Percentiles rank a stretch among this genome's conserved stretches.
Conservation (phyloP, 2,113 vertebrate species). For the Eubucco bourcierii region DNA sequence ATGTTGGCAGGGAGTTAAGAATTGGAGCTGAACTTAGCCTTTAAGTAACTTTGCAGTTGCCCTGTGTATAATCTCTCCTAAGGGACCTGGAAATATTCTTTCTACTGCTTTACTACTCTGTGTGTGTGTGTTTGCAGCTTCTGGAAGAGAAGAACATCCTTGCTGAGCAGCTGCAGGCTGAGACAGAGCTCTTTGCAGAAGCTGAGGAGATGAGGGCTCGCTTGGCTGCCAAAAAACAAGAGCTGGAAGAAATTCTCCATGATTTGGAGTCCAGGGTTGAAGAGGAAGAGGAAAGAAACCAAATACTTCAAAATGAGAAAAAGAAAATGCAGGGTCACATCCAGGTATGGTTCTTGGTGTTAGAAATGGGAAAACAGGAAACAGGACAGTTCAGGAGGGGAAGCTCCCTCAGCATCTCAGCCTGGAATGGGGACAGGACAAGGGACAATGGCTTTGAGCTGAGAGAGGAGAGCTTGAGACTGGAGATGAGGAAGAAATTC, state of each 20-base stretch:
- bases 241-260: conserved; percentile 95
- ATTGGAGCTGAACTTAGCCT: not conserved
- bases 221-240: conserved; percentile 94
- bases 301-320: conserved; percentile 93
- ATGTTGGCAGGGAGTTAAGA: not conserved
- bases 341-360: conserved; percentile 77
- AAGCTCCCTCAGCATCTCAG: not conserved
- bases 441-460: too few species aligned
- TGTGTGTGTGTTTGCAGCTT: conserved; percentile 74
- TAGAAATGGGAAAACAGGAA: not conserved
- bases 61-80: rapidly evolving
- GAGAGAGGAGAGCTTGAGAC: too few species aligned
- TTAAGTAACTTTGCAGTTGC: not conserved
- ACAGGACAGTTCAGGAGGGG: not conserved
- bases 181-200: conserved; percentile 96
- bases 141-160: conserved; percentile 97
- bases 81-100: not conserved
- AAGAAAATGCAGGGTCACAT: conserved; percentile 98
- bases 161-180: conserved; percentile 94
- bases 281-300: conserved; percentile 96
- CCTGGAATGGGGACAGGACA: too few species aligned
- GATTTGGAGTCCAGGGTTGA: conserved; percentile 96
- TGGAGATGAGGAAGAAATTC: too few species aligned
- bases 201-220: conserved; percentile 98
- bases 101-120: not conserved